Base-by-base conservation (phyloP, 1,140 invertebrate genomes). In the Drosophila kohkoa region DNA sequence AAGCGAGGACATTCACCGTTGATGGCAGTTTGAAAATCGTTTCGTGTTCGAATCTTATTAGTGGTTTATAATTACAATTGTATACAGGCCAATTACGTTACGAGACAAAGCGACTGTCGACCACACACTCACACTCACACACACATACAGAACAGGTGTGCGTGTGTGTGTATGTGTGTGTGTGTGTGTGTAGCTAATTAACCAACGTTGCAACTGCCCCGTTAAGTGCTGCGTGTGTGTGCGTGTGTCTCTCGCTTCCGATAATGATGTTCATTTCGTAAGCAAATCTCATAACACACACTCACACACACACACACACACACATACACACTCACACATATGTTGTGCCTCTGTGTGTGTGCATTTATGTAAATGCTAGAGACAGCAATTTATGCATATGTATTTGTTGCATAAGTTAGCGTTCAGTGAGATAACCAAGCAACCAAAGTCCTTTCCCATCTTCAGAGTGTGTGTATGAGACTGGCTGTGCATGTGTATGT, bases 51-150 rank as follows among this genome's bases (percentile, higher is more conserved):
- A 88, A 88, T 88, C 83, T 83, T 88, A 88, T 88, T 88, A 88
- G 85, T 89, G 83, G 83, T 89, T 83, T 89, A 89, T 88, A 89
- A 88, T 88, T 88, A 83, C 85, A 88, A 88, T 89, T 83, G 83
- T 89, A 88, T 88, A 89, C 83, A 88, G 75, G 76, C 77, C 83
- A 88, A 88, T 88, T 88, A 88, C 51, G 83, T 81, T 83, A 65
- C 79, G 83, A 79, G 83, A 82, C 76, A 74, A 78, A 81, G 72
- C 77, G 68, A 67, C 72, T 63, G 52, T 35, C 51, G 46, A 51
- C 58, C 65, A 63, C 72, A 74, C 55, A 60, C 15, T 45, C 45
- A 59, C 46, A 59, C n/a, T n/a, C 20, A 52, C 15, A 51, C 43
- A 51, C 7, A 45, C 38, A 54, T 28, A 75, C 38, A 48, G 20